phyloP scores from a whole-genome alignment of 1,140 invertebrate species.

The Aphelinus atriplicis region DNA sequence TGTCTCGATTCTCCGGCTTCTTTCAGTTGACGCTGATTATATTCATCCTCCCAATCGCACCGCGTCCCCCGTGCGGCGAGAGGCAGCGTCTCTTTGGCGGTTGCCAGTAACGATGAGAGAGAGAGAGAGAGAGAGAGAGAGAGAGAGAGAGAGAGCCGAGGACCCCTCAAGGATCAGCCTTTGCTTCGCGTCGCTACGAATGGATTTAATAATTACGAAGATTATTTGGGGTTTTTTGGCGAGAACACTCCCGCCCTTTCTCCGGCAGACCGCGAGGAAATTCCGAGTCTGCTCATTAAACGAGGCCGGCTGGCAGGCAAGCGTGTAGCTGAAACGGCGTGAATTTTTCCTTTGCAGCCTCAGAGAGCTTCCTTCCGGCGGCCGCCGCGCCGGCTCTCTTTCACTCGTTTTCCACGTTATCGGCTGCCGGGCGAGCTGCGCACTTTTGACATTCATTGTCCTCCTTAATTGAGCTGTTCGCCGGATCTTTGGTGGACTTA shows the following conservation, averaged over 20 bases:
- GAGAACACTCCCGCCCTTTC: constrained; percentile 25
- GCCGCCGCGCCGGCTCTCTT: constrained; percentile 10
- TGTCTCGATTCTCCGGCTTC: constrained; percentile 4
- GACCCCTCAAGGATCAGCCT: constrained; percentile 59
- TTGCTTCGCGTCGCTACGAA: background rate
- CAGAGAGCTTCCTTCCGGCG: background rate
- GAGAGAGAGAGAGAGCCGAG: constrained; percentile 30
- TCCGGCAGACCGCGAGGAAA: constrained; percentile 65
- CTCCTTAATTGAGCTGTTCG: constrained; percentile 36
- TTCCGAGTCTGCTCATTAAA: constrained; percentile 64
- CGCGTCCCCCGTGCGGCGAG: constrained; percentile 6
- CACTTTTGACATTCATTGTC: constrained; percentile 39
- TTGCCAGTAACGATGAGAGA: constrained; percentile 55
- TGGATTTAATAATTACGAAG: constrained; percentile 66
- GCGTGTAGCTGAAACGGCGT: constrained; percentile 10
- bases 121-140: constrained; percentile 35
- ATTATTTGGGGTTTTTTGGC: constrained; percentile 59
- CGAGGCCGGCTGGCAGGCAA: constrained; percentile 36
- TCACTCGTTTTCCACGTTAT: constrained; percentile 31
- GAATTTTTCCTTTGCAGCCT: constrained; percentile 31
- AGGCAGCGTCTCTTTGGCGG: constrained; percentile 31
- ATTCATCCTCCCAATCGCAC: constrained; percentile 31
- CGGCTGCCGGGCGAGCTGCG: constrained; percentile 4
- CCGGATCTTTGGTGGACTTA: constrained; percentile 34
- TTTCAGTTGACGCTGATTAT: constrained; percentile 21